Base-by-base conservation (phyloP, 2,888 invertebrate genomes). In the Netelia inedita region DNA sequence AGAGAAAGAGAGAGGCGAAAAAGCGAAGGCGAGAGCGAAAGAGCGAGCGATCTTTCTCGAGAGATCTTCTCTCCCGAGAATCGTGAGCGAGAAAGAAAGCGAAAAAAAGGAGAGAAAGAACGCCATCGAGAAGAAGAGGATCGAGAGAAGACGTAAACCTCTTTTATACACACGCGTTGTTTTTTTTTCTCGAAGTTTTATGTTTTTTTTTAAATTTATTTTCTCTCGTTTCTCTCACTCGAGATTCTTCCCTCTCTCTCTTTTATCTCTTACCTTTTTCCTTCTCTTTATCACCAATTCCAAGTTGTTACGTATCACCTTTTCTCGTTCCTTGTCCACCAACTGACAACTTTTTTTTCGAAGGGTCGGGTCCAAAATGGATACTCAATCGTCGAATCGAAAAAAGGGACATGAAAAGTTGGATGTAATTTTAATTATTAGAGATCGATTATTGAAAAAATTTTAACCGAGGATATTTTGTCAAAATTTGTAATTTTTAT, bases 71-170 rank as follows among this genome's bases (percentile, higher is more conserved):
- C 71, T 59, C 55, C 75, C 50, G 65, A 43, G 61, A 59, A 75
- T 59, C 63, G 55, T 50, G 76, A 57, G 76, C 63, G 83, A 85
- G 43, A 59, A 73, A 74, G 74, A 81, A 43, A 69, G 43, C 65
- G 28, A 63, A 81, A 65, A 71, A 41, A 79, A 75, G 16, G 65
- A 46, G 19, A 43, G 23, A 57, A 41, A 21, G 61, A 72, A 46
- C 68, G 57, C 65, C 55, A 71, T 41, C 8, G 53, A 71, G 75
- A 71, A 79, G 79, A 79, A 57, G 71, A 79, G 35, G 35, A 35
- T 82, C 74, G 9, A 55, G 71, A 23, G 41, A 28, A 75, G 71
- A 79, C 41, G 71, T 74, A 71, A 79, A 65, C 74, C 78, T 16
- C 78, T 71, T 57, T 19, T 57, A 19, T 46, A 46, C 35, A 41